These are phyloP conservation scores for Chanos chanos DNA, from an alignment of 2,797 vertebrate genomes.

Conservation along the genomic window DNA sequence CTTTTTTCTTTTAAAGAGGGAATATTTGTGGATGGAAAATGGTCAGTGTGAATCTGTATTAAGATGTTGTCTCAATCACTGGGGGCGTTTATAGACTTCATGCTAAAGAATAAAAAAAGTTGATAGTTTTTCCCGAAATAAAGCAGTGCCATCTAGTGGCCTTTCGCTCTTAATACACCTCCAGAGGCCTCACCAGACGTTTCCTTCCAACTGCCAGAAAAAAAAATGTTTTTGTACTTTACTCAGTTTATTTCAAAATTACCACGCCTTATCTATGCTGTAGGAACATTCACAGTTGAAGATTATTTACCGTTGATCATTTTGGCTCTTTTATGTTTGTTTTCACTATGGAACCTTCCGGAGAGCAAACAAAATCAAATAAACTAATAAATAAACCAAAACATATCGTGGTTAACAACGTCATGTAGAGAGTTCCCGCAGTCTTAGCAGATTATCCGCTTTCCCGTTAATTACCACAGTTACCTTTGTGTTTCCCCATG, in stretches of 20 bases:
- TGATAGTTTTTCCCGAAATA: background rate
- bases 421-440: background rate
- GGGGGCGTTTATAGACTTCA: background rate
- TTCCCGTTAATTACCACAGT: conserved; percentile 64
- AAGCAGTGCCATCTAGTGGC: conserved; percentile 62
- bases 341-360: background rate
- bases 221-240: no score
- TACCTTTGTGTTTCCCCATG: conserved; percentile 56
- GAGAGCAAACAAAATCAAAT: background rate
- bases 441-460: conserved; percentile 56
- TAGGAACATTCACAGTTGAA: background rate
- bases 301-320: background rate
- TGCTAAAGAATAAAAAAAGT: background rate
- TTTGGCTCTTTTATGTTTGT: background rate
- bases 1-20: no score
- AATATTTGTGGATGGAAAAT: no score
- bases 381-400: conserved; percentile 1
- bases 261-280: no score
- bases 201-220: no score
- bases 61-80: no score
- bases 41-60: no score
- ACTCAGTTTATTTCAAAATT: no score
- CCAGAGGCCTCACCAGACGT: no score
- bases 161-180: background rate
- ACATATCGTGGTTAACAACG: no score